These are phyloP conservation scores for Gambusia yucatana DNA, from an alignment of 2,797 vertebrate species.

Conservation along the genomic window DNA sequence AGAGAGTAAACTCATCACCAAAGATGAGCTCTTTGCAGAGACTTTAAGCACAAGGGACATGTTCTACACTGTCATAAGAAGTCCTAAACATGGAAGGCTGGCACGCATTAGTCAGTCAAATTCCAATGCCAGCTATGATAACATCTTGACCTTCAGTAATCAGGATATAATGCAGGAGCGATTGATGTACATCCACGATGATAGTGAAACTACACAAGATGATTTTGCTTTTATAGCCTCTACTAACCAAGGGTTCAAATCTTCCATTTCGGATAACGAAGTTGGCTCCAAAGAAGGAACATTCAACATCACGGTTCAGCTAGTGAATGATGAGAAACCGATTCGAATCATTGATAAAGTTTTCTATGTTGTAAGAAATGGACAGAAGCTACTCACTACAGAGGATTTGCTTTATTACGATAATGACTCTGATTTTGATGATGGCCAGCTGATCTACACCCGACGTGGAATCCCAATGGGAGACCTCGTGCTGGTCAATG, in stretches of 20 bases:
- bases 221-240: slow-evolving; percentile 84
- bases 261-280: slow-evolving; percentile 48
- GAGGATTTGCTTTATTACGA: slow-evolving; percentile 89
- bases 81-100: slow-evolving; percentile 86
- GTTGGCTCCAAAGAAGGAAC: slow-evolving; percentile 76
- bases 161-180: slow-evolving; percentile 82
- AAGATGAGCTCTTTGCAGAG: slow-evolving; percentile 85
- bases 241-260: slow-evolving; percentile 63
- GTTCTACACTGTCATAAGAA: slow-evolving; percentile 83
- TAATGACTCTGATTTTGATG: slow-evolving; percentile 88
- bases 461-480: slow-evolving; percentile 89
- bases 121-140: slow-evolving; percentile 79
- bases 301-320: slow-evolving; percentile 84
- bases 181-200: slow-evolving; percentile 90
- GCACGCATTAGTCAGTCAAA: slow-evolving; percentile 82
- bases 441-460: slow-evolving; percentile 86
- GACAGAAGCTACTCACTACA: slow-evolving; percentile 85
- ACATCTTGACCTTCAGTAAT: slow-evolving; percentile 84
- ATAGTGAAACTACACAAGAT: slow-evolving; percentile 87
- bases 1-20: slow-evolving; percentile 88
- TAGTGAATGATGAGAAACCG: slow-evolving; percentile 92
- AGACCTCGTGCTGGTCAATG: slow-evolving; percentile 86
- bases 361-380: slow-evolving; percentile 84
- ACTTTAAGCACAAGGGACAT: slow-evolving; percentile 83
- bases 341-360: slow-evolving; percentile 85